Evolutionary conservation across 2,113 vertebrate genomes (phyloP), one percentile per base, ranked within the genome.

Genomic region (Seriola aureovittata): DNA sequence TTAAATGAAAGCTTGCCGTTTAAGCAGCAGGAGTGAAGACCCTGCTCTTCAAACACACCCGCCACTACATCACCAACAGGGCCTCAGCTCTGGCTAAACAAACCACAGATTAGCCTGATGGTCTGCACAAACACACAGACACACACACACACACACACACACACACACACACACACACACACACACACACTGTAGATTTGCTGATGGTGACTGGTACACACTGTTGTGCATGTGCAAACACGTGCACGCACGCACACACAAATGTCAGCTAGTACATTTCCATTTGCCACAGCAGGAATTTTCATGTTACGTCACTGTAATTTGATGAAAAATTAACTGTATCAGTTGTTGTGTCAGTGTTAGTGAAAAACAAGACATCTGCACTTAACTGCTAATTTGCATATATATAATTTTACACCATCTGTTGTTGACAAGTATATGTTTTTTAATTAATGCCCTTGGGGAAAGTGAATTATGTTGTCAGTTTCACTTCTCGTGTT

Each of bases 31-130:
- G 80, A 85, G 80, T 4, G 69, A 77, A 68, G 77, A 62, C 34
- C 46, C 66, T 48, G 63, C 78, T 92, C 79, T 85, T 71, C 84
- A 94, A 57, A 93, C 94, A 93, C 71, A 44, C 54, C 71, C 64
- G 23, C 62, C 3, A 29, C 77, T 42, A 36, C 52, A 57, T 57
- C 77, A 19, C 82, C 71, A 63, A 57, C 40, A 25, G 4, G 23
- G 58, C 62, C 78, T 57, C 69, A 36, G 81, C 87, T 68, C 66
- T 50, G 42, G 50, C 86, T 80, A 80, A 93, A 78, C 80, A 91
- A 79, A 90, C 80, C 71, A 32, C 78, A 67, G 29, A 68, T 71
- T 72, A 76, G 57, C 23, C 81, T 77, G 75, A 73, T 66, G 25
- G 72, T 78, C 76, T 65, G 75, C 70, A 71, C 79, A 68, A 5